phyloP scores from a whole-genome alignment of 1,140 invertebrate species.

The Drosophila athabasca region DNA sequence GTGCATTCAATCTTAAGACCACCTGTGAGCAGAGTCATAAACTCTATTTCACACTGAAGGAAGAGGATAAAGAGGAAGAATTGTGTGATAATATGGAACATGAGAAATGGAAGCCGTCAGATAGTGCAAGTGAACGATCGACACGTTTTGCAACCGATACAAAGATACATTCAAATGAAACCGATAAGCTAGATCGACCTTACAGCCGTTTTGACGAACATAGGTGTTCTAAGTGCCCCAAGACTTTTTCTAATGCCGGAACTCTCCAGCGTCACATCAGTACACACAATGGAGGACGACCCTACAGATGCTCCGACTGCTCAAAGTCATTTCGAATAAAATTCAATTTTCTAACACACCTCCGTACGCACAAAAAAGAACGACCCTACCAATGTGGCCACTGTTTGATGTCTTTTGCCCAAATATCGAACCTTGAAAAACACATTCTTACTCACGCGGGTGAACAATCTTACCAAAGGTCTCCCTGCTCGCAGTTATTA shows the following conservation, averaged over 20 bases:
- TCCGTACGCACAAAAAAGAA: background rate
- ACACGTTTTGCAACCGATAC: too few species aligned
- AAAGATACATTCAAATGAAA: too few species aligned
- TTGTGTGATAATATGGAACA: too few species aligned
- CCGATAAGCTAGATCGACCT: background rate
- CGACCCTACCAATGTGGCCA: background rate
- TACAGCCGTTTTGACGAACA: background rate
- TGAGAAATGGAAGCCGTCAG: too few species aligned
- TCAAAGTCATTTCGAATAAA: constrained; percentile 1
- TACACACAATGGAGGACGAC: constrained; percentile 8
- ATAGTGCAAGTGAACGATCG: too few species aligned
- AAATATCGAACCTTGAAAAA: background rate
- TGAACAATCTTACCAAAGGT: too few species aligned
- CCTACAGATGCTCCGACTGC: constrained; percentile 3
- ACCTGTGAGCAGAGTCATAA: too few species aligned
- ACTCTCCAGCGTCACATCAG: background rate
- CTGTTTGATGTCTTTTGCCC: background rate
- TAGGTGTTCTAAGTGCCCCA: constrained; percentile 3
- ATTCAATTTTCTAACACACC: background rate
- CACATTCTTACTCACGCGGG: background rate
- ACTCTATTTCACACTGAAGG: too few species aligned
- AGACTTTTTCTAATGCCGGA: background rate
- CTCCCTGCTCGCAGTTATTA: too few species aligned
- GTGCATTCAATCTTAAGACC: too few species aligned
- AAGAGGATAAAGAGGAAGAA: background rate